Base-by-base conservation (phyloP, 2,797 vertebrate species). In the Nannoperca obscura region DNA sequence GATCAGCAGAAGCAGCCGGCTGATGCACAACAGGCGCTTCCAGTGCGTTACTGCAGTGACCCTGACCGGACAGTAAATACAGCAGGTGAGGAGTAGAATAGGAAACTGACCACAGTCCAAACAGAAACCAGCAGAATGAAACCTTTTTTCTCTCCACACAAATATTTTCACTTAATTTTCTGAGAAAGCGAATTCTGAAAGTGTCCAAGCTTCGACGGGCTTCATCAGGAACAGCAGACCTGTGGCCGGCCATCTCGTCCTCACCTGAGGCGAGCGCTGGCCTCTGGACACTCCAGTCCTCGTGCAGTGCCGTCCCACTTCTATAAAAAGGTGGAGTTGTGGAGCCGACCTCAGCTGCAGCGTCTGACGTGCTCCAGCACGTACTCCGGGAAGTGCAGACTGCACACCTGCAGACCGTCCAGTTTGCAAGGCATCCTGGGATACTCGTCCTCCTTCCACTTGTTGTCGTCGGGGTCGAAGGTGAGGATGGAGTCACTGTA, bases 401-500 rank as follows among this genome's bases (percentile, higher is more conserved):
- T 99, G 95, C 98, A 99, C 77, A 99, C 98, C 92, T 99, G 98
- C 93, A 99, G 96, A 76, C 98, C 98, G 86, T 99, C 98, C 91
- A 99, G 96, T 94, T 99, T 99, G 96, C 98, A 99, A 34, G 98
- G 98, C 98, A 99, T 99, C 88, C 98, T 95, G 50, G 98, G 98
- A 93, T 98, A 99, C 92, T 99, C 98, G 75, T 99, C 98, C 95
- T 99, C 98, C 94, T 99, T 99, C 98, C 98, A 99, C 92, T 99
- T 99, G 95, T 99, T 99, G 53, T 99, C 98, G 69, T 99, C 98
- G 0, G 98, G 98, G 94, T 99, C 98, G 75, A 99, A 99, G 66
- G 98, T 99, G 76, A 99, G 97, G 93, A 99, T 99, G 2, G 98
- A 99, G 96, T 99, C 98, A 75, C 98, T 99, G 94, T 99, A 99